A percentile compares a stretch with the other conserved stretches of the same genome.
phyloP scores from a whole-genome alignment of 2,888 invertebrate genomes.

The Eupithecia subumbrata region DNA sequence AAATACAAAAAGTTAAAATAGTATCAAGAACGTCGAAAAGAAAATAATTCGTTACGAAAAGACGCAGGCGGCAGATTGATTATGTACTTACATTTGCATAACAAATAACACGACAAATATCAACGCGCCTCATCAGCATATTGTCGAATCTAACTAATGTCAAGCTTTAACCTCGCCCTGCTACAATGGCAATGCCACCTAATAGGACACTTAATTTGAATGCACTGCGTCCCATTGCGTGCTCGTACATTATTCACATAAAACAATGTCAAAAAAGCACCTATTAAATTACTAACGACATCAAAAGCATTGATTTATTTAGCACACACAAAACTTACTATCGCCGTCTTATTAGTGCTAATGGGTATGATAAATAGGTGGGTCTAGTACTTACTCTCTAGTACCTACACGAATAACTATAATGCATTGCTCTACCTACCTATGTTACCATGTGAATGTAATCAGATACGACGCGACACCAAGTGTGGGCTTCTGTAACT shows the following conservation, averaged over 20 bases:
- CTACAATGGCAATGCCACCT: conserved; percentile 23
- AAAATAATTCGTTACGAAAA: background rate
- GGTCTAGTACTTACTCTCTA: conserved; percentile 29
- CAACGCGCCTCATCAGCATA: conserved; percentile 16
- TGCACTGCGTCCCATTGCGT: conserved; percentile 17
- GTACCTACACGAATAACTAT: background rate
- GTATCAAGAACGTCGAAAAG: background rate
- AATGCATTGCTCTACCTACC: background rate
- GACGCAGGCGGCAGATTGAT: conserved; percentile 1
- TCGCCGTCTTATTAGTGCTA: conserved; percentile 34
- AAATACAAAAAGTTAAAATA: background rate
- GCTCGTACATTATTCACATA: conserved; percentile 30
- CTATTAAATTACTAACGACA: conserved; percentile 25
- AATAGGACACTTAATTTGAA: conserved; percentile 10
- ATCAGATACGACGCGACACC: conserved; percentile 38
- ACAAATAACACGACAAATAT: conserved; percentile 13
- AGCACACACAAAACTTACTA: conserved; percentile 31
- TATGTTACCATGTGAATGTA: conserved; percentile 30
- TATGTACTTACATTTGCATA: conserved; percentile 15
- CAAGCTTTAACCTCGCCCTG: conserved; percentile 17
- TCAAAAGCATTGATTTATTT: conserved; percentile 37
- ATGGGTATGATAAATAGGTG: conserved; percentile 33
- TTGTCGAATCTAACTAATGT: conserved; percentile 13
- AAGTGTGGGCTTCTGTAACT: conserved; percentile 41
- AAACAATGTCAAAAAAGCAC: conserved; percentile 19